Conservation (phyloP, 2,113 vertebrate genomes). For the Cyprinodon tularosa region DNA sequence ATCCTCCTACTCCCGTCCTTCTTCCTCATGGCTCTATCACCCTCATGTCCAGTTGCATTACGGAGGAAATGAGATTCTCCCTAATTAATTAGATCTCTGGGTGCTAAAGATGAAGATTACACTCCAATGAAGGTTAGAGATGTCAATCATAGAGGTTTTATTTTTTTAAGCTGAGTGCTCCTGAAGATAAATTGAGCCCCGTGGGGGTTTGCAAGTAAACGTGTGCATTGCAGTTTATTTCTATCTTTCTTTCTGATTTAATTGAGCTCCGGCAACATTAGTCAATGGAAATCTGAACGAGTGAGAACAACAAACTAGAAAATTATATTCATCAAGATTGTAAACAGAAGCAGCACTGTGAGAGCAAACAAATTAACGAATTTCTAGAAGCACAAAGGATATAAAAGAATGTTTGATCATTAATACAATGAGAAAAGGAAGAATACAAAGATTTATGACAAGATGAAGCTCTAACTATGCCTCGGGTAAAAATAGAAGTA, state of each 20-base stretch:
- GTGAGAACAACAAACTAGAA: constrained; percentile 46
- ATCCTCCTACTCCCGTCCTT: constrained; percentile 10
- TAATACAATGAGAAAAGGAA: not conserved
- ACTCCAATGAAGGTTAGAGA: constrained; percentile 76
- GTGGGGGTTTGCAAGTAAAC: constrained; percentile 67
- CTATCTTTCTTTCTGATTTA: constrained; percentile 59
- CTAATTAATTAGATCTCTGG: constrained; percentile 85
- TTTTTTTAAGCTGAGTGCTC: constrained; percentile 54
- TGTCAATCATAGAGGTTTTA: constrained; percentile 75
- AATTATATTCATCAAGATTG: constrained; percentile 36
- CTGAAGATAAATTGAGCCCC: constrained; percentile 78
- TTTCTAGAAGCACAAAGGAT: constrained; percentile 14
- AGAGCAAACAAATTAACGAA: constrained; percentile 6
- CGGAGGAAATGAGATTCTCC: constrained; percentile 82
- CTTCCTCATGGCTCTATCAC: constrained; percentile 65
- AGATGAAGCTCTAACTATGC: not conserved
- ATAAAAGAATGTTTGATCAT: not conserved
- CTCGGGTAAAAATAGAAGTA: too few species aligned
- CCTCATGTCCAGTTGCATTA: constrained; percentile 81
- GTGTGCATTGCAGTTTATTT: constrained; percentile 63
- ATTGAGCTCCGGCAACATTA: constrained; percentile 73
- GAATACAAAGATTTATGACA: not conserved
- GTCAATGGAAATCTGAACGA: constrained; percentile 55
- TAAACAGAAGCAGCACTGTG: constrained; percentile 9
- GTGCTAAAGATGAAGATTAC: constrained; percentile 85